Evolutionary conservation across 2,888 invertebrate genomes (phyloP), one percentile per base, ranked within the genome.

Genomic region (Cerceris ruficornis): DNA sequence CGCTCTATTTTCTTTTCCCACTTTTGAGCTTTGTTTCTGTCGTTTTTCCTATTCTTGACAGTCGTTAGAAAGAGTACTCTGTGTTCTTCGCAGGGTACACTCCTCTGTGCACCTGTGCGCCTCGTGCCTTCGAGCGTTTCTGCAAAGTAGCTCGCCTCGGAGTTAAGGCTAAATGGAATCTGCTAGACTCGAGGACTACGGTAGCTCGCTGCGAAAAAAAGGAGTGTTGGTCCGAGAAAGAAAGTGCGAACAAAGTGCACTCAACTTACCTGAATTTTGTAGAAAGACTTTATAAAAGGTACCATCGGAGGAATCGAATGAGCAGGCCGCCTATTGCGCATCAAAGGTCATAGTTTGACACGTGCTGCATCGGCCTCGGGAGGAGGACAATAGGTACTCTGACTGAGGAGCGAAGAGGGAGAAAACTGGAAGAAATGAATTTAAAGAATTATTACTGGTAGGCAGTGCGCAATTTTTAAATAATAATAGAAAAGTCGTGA

Each of bases 81-180:
- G 28, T 0, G 58, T 14, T 52, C 50, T n/a, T 52, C 52, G 41
- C n/a, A n/a, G 52, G 11, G 46, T 11, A n/a, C 50, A 15, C 55
- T 6, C 1, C 17, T 55, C 17, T 55, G 13, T 55, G 28, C 15
- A 11, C 55, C 9, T 17, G 17, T 17, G 13, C 28, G 9, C 46
- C 46, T 58, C 52, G 46, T 50, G 54, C 7, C 59, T 41, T 13
- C 64, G 69, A 72, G 73, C 46, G 41, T 49, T 73, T 68, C 54
- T 43, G 52, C 65, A n/a, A 71, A 62, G 65, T 67, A 69, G 78
- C 67, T 72, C 50, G 55, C 57, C 64, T 72, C 57, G 66, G 62
- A 61, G 62, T 68, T 8, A 64, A 43, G 15, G 15, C 43, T 62
- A 68, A 75, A 75, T 68, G 68, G 58, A 67, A 58, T 55, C 62